Conservation (phyloP, 2,888 invertebrate species). For the Sturmia bella region DNA sequence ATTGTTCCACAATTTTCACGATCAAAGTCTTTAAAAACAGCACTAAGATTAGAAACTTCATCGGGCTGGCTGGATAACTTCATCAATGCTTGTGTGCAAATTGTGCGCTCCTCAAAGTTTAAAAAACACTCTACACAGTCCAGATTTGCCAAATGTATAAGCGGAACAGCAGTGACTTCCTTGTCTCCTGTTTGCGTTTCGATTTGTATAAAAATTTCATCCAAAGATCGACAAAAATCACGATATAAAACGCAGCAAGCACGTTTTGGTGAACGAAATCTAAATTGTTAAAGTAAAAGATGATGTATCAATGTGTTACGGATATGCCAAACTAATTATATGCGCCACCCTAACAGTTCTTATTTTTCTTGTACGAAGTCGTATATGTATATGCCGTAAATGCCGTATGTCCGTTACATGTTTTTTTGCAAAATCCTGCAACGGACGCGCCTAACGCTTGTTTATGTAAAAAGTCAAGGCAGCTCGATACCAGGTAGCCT, state of each 20-base stretch:
- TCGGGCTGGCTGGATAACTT: conserved; percentile 87
- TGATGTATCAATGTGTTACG: not conserved
- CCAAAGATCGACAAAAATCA: conserved; percentile 86
- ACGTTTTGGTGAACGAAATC: conserved; percentile 86
- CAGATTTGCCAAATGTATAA: conserved; percentile 87
- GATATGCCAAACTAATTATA: too few species aligned
- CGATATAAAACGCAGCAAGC: conserved; percentile 86
- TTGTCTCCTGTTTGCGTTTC: conserved; percentile 86
- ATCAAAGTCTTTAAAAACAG: conserved; percentile 88
- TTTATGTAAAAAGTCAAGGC: too few species aligned
- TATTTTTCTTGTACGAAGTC: too few species aligned
- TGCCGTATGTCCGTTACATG: too few species aligned
- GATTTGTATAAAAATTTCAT: conserved; percentile 87
- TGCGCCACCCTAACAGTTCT: too few species aligned
- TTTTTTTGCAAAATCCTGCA: too few species aligned
- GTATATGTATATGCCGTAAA: too few species aligned
- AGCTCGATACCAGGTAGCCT: too few species aligned
- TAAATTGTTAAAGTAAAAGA: conserved; percentile 73
- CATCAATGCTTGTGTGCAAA: conserved; percentile 86
- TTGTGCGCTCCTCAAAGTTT: conserved; percentile 87
- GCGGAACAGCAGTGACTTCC: conserved; percentile 86
- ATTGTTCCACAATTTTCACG: conserved; percentile 86
- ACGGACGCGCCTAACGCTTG: too few species aligned
- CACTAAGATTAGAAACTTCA: conserved; percentile 86
- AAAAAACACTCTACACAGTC: conserved; percentile 86